These are phyloP conservation scores for Rhinoptilus africanus DNA, from an alignment of 2,113 vertebrate species.

Conservation along the genomic window DNA sequence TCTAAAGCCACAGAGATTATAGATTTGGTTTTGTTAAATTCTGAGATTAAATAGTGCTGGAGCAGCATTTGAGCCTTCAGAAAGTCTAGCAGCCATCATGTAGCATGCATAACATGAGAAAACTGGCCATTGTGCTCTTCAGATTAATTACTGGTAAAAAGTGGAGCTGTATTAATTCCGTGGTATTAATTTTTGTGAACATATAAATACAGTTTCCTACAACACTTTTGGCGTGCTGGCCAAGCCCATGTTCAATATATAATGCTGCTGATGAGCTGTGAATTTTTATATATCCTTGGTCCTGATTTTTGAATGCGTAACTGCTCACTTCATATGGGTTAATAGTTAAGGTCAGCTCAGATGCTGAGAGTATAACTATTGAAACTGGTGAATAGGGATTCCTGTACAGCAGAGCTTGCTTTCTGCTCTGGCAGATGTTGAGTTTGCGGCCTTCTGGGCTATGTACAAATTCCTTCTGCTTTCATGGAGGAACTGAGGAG, in stretches of 20 bases:
- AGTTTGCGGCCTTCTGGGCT: not conserved
- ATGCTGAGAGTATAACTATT: not conserved
- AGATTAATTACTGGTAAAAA: not conserved
- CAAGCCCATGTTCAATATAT: not conserved
- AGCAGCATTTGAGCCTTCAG: not conserved
- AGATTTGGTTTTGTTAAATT: not conserved
- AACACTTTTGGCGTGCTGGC: not conserved
- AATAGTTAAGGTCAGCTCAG: not conserved
- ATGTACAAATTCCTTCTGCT: not conserved
- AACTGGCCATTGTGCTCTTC: not conserved
- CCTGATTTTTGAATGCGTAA: not conserved
- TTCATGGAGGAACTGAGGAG: not conserved
- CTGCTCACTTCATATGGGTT: not conserved
- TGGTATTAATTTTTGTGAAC: not conserved
- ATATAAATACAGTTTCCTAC: not conserved
- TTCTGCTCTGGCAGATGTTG: not conserved
- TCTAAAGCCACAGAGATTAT: not conserved
- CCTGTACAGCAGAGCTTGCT: not conserved
- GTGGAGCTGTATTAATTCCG: not conserved
- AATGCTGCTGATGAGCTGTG: not conserved
- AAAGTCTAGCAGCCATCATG: not conserved
- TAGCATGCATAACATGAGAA: not conserved
- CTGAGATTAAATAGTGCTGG: not conserved
- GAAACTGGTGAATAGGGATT: not conserved
- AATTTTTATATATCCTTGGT: not conserved